phyloP scores from a whole-genome alignment of 1,140 invertebrate species.

The Lepidurus apus region DNA sequence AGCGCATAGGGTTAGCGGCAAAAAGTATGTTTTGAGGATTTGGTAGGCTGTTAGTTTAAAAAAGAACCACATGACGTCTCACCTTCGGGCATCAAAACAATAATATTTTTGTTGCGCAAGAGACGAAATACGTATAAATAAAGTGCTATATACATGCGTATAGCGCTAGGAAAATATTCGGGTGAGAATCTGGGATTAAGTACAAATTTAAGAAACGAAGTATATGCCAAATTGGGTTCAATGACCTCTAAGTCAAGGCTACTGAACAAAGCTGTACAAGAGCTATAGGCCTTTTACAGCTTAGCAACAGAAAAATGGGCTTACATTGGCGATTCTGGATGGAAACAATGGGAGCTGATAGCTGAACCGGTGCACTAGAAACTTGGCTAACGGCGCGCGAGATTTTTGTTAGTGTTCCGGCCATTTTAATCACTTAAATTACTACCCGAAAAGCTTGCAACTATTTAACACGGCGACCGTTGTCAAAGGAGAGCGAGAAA shows the following conservation, averaged over 20 bases:
- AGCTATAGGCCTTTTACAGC: background rate
- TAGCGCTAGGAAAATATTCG: too few species aligned
- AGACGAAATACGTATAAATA: too few species aligned
- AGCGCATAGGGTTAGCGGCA: background rate
- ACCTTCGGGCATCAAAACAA: conserved; percentile 11
- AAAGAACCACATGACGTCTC: background rate
- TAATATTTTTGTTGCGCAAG: conserved; percentile 30
- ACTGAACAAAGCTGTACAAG: background rate
- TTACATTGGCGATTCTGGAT: conserved; percentile 34
- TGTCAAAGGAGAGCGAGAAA: conserved; percentile 11
- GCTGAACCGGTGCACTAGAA: conserved; percentile 27
- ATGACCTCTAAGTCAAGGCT: background rate
- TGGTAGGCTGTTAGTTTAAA: background rate
- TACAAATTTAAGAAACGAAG: background rate
- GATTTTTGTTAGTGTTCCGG: conserved; percentile 34
- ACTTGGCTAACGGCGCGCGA: conserved; percentile 23
- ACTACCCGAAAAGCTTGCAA: conserved; percentile 16
- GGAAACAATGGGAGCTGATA: conserved; percentile 29
- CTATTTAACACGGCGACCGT: conserved; percentile 3
- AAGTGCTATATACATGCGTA: too few species aligned
- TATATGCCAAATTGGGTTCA: conserved; percentile 21
- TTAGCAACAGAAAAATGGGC: background rate
- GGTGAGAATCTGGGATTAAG: conserved; percentile 29
- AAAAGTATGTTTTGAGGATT: background rate
- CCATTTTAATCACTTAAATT: conserved; percentile 30